Evolutionary conservation across 2,888 invertebrate genomes (phyloP).

Genomic region (Pachliopta kotzebuea): DNA sequence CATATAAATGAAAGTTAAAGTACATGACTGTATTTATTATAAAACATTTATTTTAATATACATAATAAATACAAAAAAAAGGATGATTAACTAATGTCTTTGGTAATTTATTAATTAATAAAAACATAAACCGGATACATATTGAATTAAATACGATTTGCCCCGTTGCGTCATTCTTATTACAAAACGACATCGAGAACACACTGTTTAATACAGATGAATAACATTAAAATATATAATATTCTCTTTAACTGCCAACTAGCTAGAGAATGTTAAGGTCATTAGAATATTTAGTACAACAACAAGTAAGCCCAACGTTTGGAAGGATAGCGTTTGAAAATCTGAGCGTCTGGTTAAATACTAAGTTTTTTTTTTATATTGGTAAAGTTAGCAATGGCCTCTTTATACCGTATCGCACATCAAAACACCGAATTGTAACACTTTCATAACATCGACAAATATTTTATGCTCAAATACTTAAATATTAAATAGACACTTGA

Average conservation of each 20-base stretch:
- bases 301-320: constrained; percentile 33
- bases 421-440: constrained; percentile 57
- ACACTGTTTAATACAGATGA: constrained; percentile 12
- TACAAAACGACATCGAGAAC: constrained; percentile 23
- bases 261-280: constrained; percentile 30
- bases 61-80: too few species aligned
- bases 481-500: constrained; percentile 72
- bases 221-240: constrained; percentile 18
- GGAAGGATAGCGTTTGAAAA: constrained; percentile 32
- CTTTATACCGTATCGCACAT: constrained; percentile 40
- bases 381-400: constrained; percentile 34
- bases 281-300: constrained; percentile 32
- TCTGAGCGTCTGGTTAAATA: constrained; percentile 29
- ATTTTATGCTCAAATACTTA: constrained; percentile 71
- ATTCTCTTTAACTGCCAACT: constrained; percentile 27
- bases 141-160: constrained; percentile 3
- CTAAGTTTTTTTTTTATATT: constrained; percentile 18
- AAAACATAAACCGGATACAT: too few species aligned
- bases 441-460: constrained; percentile 62
- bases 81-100: too few species aligned
- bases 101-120: too few species aligned
- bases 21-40: too few species aligned
- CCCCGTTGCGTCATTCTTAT: constrained; percentile 9
- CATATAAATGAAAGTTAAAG: too few species aligned
- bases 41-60: too few species aligned